These are phyloP conservation scores for Cheirogaleus major DNA, from an alignment of 2,797 vertebrate genomes.

Conservation along the genomic window DNA sequence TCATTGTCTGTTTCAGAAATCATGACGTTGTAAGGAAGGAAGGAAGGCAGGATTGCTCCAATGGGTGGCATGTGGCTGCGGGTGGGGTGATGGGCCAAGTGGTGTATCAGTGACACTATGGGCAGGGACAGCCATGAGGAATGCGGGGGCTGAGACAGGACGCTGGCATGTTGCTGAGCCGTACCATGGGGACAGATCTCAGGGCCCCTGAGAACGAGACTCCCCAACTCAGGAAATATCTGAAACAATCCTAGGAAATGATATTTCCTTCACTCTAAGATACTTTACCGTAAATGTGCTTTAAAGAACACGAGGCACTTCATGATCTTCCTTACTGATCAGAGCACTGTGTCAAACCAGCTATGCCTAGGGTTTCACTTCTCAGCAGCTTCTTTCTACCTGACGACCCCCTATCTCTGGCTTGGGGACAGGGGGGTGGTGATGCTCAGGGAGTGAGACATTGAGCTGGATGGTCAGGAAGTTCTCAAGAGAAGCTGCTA, in stretches of 20 bases:
- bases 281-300: background rate
- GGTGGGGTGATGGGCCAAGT: background rate
- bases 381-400: too few species aligned
- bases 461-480: background rate
- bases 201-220: background rate
- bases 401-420: background rate
- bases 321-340: background rate
- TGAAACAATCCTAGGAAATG: background rate
- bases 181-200: rapidly evolving
- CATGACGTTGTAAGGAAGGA: rapidly evolving
- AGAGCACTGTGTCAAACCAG: background rate
- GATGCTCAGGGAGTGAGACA: background rate
- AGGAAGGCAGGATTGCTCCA: background rate
- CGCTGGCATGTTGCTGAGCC: background rate
- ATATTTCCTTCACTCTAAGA: background rate
- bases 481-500: background rate
- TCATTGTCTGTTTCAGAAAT: background rate
- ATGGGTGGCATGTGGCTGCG: rapidly evolving
- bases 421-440: too few species aligned
- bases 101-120: background rate
- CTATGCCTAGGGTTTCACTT: background rate
- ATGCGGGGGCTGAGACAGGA: rapidly evolving
- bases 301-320: background rate
- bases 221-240: background rate
- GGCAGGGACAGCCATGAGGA: background rate